Evolutionary conservation across 2,113 vertebrate genomes (phyloP), one percentile per base, ranked within the genome.

Genomic region (Burhinus bistriatus): DNA sequence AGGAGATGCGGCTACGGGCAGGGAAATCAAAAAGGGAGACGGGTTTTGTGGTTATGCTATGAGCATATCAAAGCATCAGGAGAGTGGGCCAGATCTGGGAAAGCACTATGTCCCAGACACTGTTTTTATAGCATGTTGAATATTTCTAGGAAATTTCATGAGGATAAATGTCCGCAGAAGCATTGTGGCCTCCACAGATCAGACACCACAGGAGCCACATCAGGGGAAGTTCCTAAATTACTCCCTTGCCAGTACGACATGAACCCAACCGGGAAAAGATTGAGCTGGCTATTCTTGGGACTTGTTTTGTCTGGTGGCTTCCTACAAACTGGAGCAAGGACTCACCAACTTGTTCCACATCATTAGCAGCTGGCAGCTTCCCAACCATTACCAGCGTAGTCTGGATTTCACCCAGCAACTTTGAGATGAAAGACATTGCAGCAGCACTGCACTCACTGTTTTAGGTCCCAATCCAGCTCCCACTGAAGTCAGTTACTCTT

Each of bases 251-350:
- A 58, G 86, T 61, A 82, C 83, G 78, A 57, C 87, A 26, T 44
- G 34, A 96, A 83, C 95, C 86, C 77, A 78, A 91, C 57, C 65
- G 78, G 91, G 92, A 89, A 82, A 82, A 81, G 65, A 34, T 65
- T 52, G 73, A 93, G 77, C 69, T 91, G 84, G 61, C 91, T 91
- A 45, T 94, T 96, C 84, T 65, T 75, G 89, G 95, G 79, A 71
- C 87, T 96, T 96, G 95, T 97, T 97, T 96, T 97, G 96, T 97
- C 96, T 96, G 95, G 95, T 97, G 96, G 94, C 94, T 95, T 94
- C 89, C 91, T 95, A 95, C 86, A 76, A 94, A 91, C 87, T 21
- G 54, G 57, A 95, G 94, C 58, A 76, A 91, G 93, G 94, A 76
- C 89, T 93, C 95, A 97, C 91, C 95, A 95, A 52, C 94, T 93